Base-by-base conservation (phyloP, 2,888 invertebrate genomes). In the Pristionchus japonicus region DNA sequence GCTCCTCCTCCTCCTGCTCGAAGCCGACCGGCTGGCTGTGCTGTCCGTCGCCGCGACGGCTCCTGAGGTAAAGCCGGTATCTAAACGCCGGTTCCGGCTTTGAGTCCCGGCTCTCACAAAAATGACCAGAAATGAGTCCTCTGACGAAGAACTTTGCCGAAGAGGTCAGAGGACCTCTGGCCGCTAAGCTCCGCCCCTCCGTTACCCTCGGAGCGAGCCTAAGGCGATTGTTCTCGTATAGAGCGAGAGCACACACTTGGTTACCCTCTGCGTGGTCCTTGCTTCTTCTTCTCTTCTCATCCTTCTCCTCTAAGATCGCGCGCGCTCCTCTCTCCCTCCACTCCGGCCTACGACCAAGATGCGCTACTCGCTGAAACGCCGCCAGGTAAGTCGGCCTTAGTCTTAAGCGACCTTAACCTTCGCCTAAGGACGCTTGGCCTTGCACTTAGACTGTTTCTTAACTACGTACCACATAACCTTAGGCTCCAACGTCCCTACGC, bases 301-400 rank as follows among this genome's bases (percentile, higher is more conserved):
- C 52, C 52, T 52, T 52, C 31, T 31, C 4, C 31, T 27, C 70
- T 47, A 23, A 77, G 77, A 77, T 77, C 77, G n/a, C 77, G 43
- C 43, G n/a, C 77, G 23, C n/a, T 77, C 40, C 23, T 43, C 23
- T 77, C 77, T n/a, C 77, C 77, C 13, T 40, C 43, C 47, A 77
- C 77, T 0, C 77, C 77, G 6, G 77, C 77, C 77, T 77, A 77
- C 77, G 77, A 77, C 77, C 77, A 77, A 27, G 74, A 74, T 11
- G 43, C 77, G 2, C 77, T 77, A 3, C 77, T 77, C 67, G 67
- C 67, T 40, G 31, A 4, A 20, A 47, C 77, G 3, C 77, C 77
- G 77, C 77, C 77, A 77, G 77, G 77, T 77, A 43, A 20, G n/a
- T n/a, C n/a, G n/a, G n/a, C n/a, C n/a, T n/a, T n/a, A n/a, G n/a